A percentile compares a stretch with the other conserved stretches of the same genome.
phyloP scores from a whole-genome alignment of 2,113 vertebrate genomes.

The Hippocampus mohnikei region DNA sequence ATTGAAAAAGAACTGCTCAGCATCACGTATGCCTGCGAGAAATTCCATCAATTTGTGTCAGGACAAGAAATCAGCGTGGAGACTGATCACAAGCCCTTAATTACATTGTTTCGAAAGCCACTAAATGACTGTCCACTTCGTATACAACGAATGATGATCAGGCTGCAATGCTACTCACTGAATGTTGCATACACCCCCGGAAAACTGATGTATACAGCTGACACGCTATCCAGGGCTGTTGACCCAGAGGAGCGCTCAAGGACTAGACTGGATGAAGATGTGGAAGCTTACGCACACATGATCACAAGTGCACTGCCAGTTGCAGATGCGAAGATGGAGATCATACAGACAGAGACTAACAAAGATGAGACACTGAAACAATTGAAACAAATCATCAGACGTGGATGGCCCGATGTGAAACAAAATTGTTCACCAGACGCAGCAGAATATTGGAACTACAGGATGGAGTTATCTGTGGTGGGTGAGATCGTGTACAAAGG shows the following conservation, averaged over 20 bases:
- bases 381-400: neutral
- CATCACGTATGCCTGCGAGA: constrained; percentile 12
- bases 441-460: too few species aligned
- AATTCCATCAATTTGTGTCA: constrained; percentile 19
- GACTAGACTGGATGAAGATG: neutral
- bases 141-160: constrained; percentile 9
- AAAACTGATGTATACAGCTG: constrained; percentile 3
- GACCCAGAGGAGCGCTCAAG: neutral
- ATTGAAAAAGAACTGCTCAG: constrained; percentile 14
- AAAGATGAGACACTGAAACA: neutral
- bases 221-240: constrained; percentile 15
- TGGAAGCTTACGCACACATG: neutral
- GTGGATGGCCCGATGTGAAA: neutral
- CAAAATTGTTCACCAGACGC: neutral
- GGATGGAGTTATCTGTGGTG: too few species aligned
- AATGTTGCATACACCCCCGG: constrained; percentile 3
- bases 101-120: constrained; percentile 1
- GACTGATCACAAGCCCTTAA: constrained; percentile 13
- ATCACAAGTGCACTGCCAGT: neutral
- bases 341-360: neutral
- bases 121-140: constrained; percentile 6
- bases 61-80: constrained; percentile 7
- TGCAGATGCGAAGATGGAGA: neutral
- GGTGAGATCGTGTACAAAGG: too few species aligned
- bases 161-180: neutral